phyloP scores from a whole-genome alignment of 2,113 vertebrate species.

The Mormoops blainvillei region DNA sequence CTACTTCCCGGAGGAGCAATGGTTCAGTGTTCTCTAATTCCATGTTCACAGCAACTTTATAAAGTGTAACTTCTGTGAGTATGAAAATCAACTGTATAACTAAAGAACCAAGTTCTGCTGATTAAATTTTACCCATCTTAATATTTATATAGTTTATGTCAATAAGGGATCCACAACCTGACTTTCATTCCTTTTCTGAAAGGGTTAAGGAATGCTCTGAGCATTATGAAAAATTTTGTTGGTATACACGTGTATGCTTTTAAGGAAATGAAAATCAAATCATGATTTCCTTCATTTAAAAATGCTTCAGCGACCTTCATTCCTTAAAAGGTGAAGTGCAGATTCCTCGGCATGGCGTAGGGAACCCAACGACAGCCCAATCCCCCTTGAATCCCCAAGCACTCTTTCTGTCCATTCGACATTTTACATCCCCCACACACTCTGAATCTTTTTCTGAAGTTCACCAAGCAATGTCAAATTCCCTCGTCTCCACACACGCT shows the following conservation, averaged over 20 bases:
- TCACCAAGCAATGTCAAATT: background rate
- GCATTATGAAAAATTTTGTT: background rate
- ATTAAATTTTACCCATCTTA: background rate
- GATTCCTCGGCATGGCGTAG: background rate
- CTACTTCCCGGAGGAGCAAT: background rate
- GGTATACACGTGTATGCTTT: background rate
- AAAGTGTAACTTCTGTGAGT: background rate
- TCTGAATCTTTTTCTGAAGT: background rate
- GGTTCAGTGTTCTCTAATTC: background rate
- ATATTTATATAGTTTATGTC: background rate
- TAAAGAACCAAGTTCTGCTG: background rate
- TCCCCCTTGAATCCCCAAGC: background rate
- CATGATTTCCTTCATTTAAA: background rate
- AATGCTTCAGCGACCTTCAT: background rate
- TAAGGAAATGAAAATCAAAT: background rate
- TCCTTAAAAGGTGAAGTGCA: background rate
- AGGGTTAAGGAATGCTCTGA: background rate
- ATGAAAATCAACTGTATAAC: background rate
- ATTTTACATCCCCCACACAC: background rate
- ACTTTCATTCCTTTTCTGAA: background rate
- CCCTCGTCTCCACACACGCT: background rate
- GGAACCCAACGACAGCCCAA: background rate
- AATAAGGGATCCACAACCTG: background rate
- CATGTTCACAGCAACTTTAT: background rate
- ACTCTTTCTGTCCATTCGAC: background rate